These are phyloP conservation scores for Atherix ibis DNA, from an alignment of 2,888 invertebrate genomes.

Conservation along the genomic window DNA sequence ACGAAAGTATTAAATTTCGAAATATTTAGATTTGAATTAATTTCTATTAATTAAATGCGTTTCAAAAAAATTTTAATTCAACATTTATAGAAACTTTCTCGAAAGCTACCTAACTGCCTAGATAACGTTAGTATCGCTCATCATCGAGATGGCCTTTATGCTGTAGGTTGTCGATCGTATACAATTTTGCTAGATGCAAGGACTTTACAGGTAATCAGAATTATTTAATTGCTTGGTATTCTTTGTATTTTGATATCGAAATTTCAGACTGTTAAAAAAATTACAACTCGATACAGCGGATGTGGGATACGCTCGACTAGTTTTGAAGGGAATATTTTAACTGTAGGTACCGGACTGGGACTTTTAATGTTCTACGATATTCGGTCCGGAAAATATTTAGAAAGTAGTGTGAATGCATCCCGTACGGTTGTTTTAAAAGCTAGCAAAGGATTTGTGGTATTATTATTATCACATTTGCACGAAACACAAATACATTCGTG, in stretches of 20 bases:
- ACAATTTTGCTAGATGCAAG: slow-evolving; percentile 79
- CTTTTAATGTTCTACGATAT: slow-evolving; percentile 88
- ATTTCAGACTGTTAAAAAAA: slow-evolving; percentile 51
- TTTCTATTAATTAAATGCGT: too few relatives aligned
- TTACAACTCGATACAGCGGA: slow-evolving; percentile 74
- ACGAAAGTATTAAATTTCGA: too few relatives aligned
- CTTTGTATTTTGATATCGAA: too few relatives aligned
- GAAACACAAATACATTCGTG: too few relatives aligned
- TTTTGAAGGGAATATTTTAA: slow-evolving; percentile 78
- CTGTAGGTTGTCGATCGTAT: slow-evolving; percentile 87
- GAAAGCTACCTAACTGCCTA: slow-evolving; percentile 74
- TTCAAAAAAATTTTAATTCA: slow-evolving; percentile 8
- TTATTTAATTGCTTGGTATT: too few relatives aligned
- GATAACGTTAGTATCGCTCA: slow-evolving; percentile 88
- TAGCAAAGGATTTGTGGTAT: slow-evolving; percentile 78
- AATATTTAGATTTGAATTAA: too few relatives aligned
- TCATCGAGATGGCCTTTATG: slow-evolving; percentile 75
- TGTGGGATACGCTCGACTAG: slow-evolving; percentile 85
- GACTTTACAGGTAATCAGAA: slow-evolving; percentile 59
- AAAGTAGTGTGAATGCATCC: slow-evolving; percentile 77
- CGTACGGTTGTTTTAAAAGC: slow-evolving; percentile 76
- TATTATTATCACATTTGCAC: too few relatives aligned
- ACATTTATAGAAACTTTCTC: slow-evolving; percentile 47
- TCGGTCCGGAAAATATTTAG: slow-evolving; percentile 77
- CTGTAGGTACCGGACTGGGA: slow-evolving; percentile 86